Evolutionary conservation across 2,797 vertebrate species (phyloP).

Genomic region (Falco cherrug): DNA sequence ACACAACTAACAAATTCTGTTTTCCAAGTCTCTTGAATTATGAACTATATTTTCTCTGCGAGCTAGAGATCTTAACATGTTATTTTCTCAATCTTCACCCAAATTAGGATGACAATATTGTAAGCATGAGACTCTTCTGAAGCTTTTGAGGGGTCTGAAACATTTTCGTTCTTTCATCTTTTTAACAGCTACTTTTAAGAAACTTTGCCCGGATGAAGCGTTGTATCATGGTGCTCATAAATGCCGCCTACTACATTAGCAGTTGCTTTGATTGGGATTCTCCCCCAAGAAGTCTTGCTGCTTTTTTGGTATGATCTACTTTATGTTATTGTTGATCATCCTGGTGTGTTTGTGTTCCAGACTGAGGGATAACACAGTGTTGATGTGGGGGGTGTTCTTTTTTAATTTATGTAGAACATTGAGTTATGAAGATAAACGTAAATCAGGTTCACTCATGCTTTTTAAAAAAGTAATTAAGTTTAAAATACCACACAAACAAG

Average conservation of each 20-base stretch:
- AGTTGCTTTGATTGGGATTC: conserved; percentile 99
- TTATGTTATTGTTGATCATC: conserved; percentile 27
- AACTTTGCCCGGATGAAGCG: conserved; percentile 92
- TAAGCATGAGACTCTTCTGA: not conserved
- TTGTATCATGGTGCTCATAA: conserved; percentile 91
- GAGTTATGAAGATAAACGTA: not conserved
- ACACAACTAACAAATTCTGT: not conserved
- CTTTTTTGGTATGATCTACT: conserved; percentile 89
- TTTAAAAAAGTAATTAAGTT: not conserved
- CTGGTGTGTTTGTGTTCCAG: not conserved
- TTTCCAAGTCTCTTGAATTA: not conserved
- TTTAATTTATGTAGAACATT: not conserved
- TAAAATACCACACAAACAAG: not conserved
- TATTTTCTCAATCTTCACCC: not conserved
- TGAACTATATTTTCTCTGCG: not conserved
- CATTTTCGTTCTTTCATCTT: conserved; percentile 34
- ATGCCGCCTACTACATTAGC: conserved; percentile 91
- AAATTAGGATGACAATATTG: not conserved
- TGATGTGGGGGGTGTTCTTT: not conserved
- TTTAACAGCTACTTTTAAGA: conserved; percentile 86
- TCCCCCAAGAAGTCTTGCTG: conserved; percentile 94
- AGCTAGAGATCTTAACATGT: not conserved
- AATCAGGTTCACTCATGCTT: not conserved
- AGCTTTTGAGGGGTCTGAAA: conserved; percentile 39
- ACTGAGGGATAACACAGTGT: not conserved